Percentiles rank a stretch among this genome's conserved stretches.
Evolutionary conservation across 2,113 vertebrate genomes (phyloP).

Genomic region (Lepidothrix coronata): DNA sequence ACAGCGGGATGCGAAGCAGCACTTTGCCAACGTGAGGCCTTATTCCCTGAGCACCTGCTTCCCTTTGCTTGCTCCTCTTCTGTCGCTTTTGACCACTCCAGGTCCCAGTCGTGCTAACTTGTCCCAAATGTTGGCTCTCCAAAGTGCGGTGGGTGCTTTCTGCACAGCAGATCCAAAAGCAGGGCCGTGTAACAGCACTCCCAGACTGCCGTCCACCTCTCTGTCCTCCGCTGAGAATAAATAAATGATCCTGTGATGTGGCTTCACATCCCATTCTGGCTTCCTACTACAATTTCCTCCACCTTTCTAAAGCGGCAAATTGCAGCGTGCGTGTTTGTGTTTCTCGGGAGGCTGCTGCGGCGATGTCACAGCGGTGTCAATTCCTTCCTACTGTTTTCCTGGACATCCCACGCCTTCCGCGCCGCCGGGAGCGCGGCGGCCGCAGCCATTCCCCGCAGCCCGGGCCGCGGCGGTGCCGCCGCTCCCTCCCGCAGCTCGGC

Average conservation of each 20-base stretch:
- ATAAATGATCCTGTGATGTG: not conserved
- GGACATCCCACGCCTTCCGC: not conserved
- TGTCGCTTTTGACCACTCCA: not conserved
- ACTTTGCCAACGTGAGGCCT: not conserved
- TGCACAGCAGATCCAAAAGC: not conserved
- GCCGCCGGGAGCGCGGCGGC: not conserved
- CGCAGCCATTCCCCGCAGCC: not conserved
- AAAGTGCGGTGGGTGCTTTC: rapidly evolving
- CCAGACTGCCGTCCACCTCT: rapidly evolving
- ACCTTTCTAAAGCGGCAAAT: not conserved
- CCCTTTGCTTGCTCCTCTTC: not conserved
- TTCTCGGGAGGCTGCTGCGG: not conserved
- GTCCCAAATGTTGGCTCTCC: rapidly evolving
- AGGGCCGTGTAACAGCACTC: rapidly evolving
- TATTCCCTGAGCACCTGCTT: not conserved
- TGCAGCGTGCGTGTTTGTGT: not conserved
- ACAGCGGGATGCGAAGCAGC: not conserved
- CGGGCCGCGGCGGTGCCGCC: not conserved
- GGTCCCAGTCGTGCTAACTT: not conserved
- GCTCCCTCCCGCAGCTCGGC: not conserved
- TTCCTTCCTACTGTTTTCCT: not conserved
- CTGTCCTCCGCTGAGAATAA: not conserved
- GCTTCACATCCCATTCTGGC: not conserved
- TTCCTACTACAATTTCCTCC: not conserved
- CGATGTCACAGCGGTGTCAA: not conserved